Conservation (phyloP, 2,797 vertebrate species). For the Mycteria americana region DNA sequence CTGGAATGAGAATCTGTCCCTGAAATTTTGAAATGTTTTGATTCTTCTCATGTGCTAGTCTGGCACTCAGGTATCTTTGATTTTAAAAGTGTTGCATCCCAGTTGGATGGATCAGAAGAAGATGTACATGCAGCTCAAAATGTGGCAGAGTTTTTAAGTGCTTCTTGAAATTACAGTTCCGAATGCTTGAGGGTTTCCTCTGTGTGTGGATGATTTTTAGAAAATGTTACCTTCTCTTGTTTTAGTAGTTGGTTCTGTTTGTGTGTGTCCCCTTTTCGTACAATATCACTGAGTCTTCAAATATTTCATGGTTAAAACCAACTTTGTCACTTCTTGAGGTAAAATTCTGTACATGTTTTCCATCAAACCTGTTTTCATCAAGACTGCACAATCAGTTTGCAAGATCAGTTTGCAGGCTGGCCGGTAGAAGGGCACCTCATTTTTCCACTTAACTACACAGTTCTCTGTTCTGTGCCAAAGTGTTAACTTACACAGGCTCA, state of each 20-base stretch:
- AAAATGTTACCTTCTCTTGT: background rate
- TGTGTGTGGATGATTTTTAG: background rate
- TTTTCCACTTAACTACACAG: background rate
- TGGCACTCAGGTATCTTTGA: background rate
- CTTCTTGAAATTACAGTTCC: background rate
- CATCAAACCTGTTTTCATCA: background rate
- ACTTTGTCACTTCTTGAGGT: background rate
- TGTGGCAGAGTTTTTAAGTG: background rate
- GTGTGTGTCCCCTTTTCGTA: background rate
- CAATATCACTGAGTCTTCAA: background rate
- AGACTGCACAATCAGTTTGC: background rate
- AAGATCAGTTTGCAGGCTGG: background rate
- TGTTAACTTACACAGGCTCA: background rate
- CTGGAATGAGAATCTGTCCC: background rate
- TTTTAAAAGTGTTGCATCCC: background rate
- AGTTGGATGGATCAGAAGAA: background rate
- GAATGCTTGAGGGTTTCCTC: background rate
- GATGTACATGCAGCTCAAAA: background rate
- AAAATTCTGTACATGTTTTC: background rate
- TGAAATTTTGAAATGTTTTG: background rate
- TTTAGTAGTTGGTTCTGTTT: background rate
- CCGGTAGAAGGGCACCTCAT: background rate
- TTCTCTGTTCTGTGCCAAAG: background rate
- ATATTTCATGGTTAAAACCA: background rate
- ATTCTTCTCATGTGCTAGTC: background rate